Percentiles rank a stretch among this genome's conserved stretches.
Conservation (phyloP, 2,888 invertebrate species). For the Bugulina stolonifera region DNA sequence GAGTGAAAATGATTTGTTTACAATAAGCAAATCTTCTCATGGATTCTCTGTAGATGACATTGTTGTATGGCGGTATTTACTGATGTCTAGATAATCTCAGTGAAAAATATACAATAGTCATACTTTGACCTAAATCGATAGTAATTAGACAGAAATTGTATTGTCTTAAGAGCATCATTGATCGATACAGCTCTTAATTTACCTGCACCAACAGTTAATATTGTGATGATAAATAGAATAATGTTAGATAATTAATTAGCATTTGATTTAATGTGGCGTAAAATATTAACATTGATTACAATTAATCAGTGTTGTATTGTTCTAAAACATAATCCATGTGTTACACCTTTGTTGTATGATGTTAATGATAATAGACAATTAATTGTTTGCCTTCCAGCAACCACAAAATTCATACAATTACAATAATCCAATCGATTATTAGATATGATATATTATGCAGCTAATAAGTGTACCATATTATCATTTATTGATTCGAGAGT, state of each 20-base stretch:
- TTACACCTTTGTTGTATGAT: background rate
- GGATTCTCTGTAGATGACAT: no score
- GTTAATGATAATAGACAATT: background rate
- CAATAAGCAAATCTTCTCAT: no score
- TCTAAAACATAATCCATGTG: background rate
- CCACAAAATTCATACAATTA: background rate
- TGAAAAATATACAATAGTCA: background rate
- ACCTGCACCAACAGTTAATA: background rate
- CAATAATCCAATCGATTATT: background rate
- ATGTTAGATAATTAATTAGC: constrained; percentile 21
- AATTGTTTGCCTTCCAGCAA: background rate
- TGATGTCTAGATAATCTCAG: background rate
- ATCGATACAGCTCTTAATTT: background rate
- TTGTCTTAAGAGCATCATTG: background rate
- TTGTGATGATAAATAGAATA: no score
- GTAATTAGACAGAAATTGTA: constrained; percentile 1
- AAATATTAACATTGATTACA: background rate
- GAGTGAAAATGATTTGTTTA: no score
- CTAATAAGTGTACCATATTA: background rate
- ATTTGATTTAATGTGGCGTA: background rate
- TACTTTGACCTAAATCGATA: constrained; percentile 11
- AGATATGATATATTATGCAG: background rate
- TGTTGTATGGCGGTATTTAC: background rate
- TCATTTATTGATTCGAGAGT: background rate
- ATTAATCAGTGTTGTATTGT: background rate